A percentile compares a stretch with the other conserved stretches of the same genome.
Evolutionary conservation across 2,888 invertebrate species (phyloP).

Genomic region (Eupithecia insigniata): DNA sequence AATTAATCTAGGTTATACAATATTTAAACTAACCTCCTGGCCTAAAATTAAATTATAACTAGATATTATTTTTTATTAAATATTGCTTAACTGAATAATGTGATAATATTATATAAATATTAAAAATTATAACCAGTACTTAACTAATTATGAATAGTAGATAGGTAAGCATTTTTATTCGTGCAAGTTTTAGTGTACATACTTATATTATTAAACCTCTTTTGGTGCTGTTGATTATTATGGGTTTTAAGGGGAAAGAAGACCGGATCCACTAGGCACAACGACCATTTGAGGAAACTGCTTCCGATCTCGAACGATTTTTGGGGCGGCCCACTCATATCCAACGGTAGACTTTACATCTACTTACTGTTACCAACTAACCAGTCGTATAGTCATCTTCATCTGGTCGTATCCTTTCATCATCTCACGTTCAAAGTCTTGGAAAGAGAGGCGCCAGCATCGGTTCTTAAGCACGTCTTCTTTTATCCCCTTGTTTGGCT

Average conservation of each 20-base stretch:
- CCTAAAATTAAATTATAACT: too few species aligned
- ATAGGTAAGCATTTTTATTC: too few species aligned
- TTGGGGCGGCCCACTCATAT: not conserved
- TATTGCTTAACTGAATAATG: too few species aligned
- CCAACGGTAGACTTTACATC: not conserved
- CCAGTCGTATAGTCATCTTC: conserved; percentile 75
- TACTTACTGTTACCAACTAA: conserved; percentile 45
- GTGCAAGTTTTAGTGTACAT: too few species aligned
- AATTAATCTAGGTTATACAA: too few species aligned
- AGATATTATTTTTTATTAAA: too few species aligned
- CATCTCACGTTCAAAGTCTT: conserved; percentile 80
- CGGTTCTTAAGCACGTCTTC: conserved; percentile 54
- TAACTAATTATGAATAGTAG: too few species aligned
- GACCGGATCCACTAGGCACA: not conserved
- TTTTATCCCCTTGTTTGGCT: conserved; percentile 67
- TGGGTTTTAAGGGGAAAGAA: not conserved
- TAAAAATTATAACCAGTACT: too few species aligned
- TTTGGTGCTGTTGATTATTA: not conserved
- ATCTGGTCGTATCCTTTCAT: conserved; percentile 72
- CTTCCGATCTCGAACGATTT: not conserved
- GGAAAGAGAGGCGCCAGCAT: conserved; percentile 85
- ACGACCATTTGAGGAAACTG: not conserved
- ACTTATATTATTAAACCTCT: too few species aligned
- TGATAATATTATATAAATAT: too few species aligned
- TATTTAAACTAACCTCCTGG: too few species aligned